Conservation (phyloP, 2,888 invertebrate species). For the Chaitophorus viminalis region DNA sequence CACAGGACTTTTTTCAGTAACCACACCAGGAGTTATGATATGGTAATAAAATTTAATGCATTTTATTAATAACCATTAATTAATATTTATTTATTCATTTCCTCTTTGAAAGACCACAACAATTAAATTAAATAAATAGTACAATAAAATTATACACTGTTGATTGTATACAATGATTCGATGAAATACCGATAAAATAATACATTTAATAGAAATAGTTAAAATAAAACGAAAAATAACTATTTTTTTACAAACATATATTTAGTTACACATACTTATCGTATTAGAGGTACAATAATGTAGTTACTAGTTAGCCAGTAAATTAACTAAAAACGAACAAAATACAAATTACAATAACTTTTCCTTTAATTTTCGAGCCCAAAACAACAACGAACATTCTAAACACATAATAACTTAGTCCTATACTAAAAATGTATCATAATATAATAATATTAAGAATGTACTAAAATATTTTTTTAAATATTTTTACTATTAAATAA, state of each 20-base stretch:
- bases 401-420: conserved; percentile 60
- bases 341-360: conserved; percentile 49
- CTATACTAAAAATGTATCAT: conserved; percentile 59
- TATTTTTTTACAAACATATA: conserved; percentile 55
- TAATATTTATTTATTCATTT: conserved; percentile 61
- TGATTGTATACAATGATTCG: conserved; percentile 61
- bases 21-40: background rate
- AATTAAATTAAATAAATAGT: conserved; percentile 59
- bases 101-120: conserved; percentile 61
- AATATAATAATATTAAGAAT: conserved; percentile 54
- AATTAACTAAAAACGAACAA: conserved; percentile 45
- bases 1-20: background rate
- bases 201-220: conserved; percentile 57
- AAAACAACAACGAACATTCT: conserved; percentile 61
- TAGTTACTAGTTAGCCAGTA: conserved; percentile 47
- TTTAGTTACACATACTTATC: conserved; percentile 51
- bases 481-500: conserved; percentile 60
- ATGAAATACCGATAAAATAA: conserved; percentile 57
- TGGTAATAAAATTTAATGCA: background rate
- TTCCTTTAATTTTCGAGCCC: conserved; percentile 44
- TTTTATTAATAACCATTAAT: conserved; percentile 59
- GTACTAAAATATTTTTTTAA: conserved; percentile 61
- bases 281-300: conserved; percentile 40
- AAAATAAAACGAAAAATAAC: conserved; percentile 53
- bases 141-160: conserved; percentile 59